Evolutionary conservation across 2,113 vertebrate species (phyloP).

Genomic region (Chroicocephalus ridibundus): DNA sequence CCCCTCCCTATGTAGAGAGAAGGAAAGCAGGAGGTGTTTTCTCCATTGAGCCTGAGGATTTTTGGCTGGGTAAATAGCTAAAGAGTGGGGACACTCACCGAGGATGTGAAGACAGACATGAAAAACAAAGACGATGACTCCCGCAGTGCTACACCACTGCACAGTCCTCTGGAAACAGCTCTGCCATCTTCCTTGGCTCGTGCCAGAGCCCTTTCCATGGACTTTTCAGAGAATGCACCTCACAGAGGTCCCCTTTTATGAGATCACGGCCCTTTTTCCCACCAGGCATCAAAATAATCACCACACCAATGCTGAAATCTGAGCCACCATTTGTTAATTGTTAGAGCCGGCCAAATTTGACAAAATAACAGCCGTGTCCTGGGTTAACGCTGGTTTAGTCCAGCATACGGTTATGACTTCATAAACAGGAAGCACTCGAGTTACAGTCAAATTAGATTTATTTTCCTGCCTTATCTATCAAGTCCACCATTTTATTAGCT

Average conservation of each 20-base stretch:
- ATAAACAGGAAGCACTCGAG: slow-evolving; percentile 37
- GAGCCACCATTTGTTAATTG: slow-evolving; percentile 37
- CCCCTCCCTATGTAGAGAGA: neutral
- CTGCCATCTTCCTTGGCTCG: neutral
- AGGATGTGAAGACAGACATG: neutral
- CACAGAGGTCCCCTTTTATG: neutral
- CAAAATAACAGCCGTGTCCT: slow-evolving; percentile 13
- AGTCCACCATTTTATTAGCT: slow-evolving; percentile 17
- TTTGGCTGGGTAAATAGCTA: neutral
- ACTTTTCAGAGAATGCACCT: neutral
- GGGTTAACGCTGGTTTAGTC: slow-evolving; percentile 26
- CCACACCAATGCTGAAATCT: slow-evolving; percentile 34
- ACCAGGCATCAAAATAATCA: slow-evolving; percentile 34
- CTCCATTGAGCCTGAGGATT: neutral
- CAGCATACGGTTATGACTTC: neutral
- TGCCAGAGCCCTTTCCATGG: neutral
- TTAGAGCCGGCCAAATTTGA: slow-evolving; percentile 21
- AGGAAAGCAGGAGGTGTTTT: neutral
- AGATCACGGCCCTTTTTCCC: neutral
- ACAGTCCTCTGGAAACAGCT: neutral
- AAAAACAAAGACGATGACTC: neutral
- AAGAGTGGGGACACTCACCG: neutral
- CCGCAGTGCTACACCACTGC: neutral
- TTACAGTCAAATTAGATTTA: slow-evolving; percentile 56
- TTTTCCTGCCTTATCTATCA: slow-evolving; percentile 44